phyloP scores from a whole-genome alignment of 2,797 vertebrate genomes.

The Hephaestus fuliginosus region DNA sequence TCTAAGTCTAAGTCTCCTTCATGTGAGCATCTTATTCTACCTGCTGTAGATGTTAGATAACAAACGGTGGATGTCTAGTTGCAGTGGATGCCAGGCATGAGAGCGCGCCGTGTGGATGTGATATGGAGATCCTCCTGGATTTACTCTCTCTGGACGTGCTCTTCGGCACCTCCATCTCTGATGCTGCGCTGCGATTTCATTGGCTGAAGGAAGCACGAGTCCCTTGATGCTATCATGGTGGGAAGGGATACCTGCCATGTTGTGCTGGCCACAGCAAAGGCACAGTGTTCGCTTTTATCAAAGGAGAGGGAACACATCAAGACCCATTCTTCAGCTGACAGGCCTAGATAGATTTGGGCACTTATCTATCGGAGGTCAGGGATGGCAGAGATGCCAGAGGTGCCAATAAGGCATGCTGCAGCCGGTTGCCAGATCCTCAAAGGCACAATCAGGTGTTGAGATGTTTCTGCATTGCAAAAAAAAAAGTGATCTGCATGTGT shows the following conservation, averaged over 20 bases:
- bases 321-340: neutral
- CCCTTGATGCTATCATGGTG: slow-evolving; percentile 9
- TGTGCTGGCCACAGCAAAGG: neutral
- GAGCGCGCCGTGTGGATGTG: neutral
- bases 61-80: neutral
- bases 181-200: slow-evolving; percentile 11
- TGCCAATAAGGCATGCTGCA: neutral
- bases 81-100: neutral
- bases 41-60: neutral
- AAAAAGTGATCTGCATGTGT: neutral
- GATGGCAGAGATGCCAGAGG: neutral
- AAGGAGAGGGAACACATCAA: neutral
- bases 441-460: neutral
- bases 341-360: too few species aligned
- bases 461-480: neutral
- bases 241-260: slow-evolving; percentile 7
- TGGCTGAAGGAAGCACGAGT: neutral
- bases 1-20: too few species aligned
- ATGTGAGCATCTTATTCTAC: neutral
- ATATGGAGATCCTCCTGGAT: slow-evolving; percentile 12
- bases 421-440: neutral
- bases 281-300: neutral
- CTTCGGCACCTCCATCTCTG: slow-evolving; percentile 7
- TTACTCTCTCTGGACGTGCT: slow-evolving; percentile 25
- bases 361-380: too few species aligned